Conservation (phyloP, 2,113 vertebrate species). For the Sorex araneus region DNA sequence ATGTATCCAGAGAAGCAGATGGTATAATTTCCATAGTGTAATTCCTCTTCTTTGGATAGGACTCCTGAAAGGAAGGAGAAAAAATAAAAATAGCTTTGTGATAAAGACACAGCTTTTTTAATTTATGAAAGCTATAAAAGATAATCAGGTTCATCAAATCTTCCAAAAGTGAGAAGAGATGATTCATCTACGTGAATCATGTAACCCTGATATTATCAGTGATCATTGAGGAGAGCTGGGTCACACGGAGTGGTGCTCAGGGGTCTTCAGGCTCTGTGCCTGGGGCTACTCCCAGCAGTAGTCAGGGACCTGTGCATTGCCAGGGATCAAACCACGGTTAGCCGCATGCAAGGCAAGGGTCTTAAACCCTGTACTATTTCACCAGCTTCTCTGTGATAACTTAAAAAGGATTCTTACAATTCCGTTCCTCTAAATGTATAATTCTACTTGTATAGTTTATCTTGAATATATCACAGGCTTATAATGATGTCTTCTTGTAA, state of each 20-base stretch:
- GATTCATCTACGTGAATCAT: conserved; percentile 3
- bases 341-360: too few relatives aligned
- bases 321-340: too few relatives aligned
- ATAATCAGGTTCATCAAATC: conserved; percentile 21
- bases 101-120: conserved; percentile 60
- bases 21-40: conserved; percentile 91
- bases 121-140: conserved; percentile 70
- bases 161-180: conserved; percentile 55
- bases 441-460: conserved; percentile 1
- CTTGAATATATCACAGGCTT: not conserved
- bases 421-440: conserved; percentile 12
- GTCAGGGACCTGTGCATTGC: too few relatives aligned
- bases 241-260: too few relatives aligned
- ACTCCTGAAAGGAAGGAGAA: conserved; percentile 90
- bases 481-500: not conserved
- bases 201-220: not conserved
- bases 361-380: too few relatives aligned
- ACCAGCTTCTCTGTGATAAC: not conserved
- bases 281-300: too few relatives aligned
- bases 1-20: conserved; percentile 94
- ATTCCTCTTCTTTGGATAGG: conserved; percentile 91
- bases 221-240: not conserved
- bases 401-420: not conserved
- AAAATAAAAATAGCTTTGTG: conserved; percentile 70
- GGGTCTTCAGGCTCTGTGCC: too few relatives aligned